phyloP scores from a whole-genome alignment of 2,797 vertebrate species.

The Pempheris klunzingeri region DNA sequence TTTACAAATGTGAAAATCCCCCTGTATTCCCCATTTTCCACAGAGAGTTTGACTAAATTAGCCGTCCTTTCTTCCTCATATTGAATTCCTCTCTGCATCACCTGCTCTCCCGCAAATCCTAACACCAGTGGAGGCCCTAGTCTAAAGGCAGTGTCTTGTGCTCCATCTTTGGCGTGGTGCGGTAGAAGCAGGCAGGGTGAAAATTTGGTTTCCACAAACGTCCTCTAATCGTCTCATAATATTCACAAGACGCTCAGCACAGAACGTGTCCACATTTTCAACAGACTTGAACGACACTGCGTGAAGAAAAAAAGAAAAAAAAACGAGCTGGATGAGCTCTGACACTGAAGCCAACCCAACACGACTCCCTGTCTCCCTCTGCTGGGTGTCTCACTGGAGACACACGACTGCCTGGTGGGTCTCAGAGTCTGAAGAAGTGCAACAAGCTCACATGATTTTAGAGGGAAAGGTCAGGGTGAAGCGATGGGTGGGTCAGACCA shows the following conservation, averaged over 20 bases:
- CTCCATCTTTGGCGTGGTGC: slow-evolving; percentile 88
- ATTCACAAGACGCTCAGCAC: slow-evolving; percentile 86
- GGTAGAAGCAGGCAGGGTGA: slow-evolving; percentile 89
- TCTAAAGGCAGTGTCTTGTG: too few species aligned
- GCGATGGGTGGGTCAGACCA: slow-evolving; percentile 8
- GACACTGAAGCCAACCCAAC: slow-evolving; percentile 91
- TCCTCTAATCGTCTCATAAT: slow-evolving; percentile 88
- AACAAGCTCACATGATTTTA: background rate
- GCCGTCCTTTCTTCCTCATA: too few species aligned
- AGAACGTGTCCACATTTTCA: slow-evolving; percentile 83
- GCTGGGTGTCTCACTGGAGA: slow-evolving; percentile 87
- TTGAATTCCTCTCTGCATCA: too few species aligned
- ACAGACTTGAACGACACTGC: too few species aligned
- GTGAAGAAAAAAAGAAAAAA: too few species aligned
- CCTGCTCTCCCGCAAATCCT: too few species aligned
- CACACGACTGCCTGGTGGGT: slow-evolving; percentile 88
- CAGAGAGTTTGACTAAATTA: too few species aligned
- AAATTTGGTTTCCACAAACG: slow-evolving; percentile 88
- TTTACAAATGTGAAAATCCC: background rate
- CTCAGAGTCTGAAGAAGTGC: slow-evolving; percentile 86
- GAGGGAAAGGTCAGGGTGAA: background rate
- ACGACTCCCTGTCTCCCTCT: slow-evolving; percentile 92
- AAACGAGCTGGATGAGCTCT: too few species aligned
- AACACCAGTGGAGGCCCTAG: too few species aligned
- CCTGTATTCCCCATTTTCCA: too few species aligned